A percentile compares a stretch with the other conserved stretches of the same genome.
Conservation (phyloP, 2,113 vertebrate species). For the Amazona guildingii region DNA sequence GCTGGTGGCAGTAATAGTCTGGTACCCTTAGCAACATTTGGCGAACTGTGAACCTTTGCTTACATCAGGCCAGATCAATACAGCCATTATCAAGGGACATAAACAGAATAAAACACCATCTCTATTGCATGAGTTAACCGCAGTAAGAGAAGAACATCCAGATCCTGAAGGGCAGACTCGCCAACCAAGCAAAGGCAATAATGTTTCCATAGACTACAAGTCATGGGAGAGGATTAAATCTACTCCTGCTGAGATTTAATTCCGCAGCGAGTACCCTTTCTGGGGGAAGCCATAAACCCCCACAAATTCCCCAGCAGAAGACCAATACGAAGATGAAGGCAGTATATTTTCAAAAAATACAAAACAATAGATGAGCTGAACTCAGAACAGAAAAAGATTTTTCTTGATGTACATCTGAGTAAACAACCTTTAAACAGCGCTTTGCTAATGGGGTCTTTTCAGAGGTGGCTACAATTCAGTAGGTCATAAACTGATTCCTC, state of each 20-base stretch:
- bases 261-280: background rate
- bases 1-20: conserved; percentile 42
- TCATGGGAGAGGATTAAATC: conserved; percentile 38
- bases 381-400: background rate
- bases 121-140: conserved; percentile 58
- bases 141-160: conserved; percentile 49
- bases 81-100: conserved; percentile 49
- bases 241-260: conserved; percentile 32
- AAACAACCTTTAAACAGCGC: background rate
- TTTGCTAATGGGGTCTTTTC: background rate
- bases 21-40: conserved; percentile 42
- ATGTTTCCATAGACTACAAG: conserved; percentile 23
- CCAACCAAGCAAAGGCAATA: conserved; percentile 34
- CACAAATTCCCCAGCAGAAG: conserved; percentile 39
- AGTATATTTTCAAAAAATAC: conserved; percentile 41
- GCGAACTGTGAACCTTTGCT: conserved; percentile 48
- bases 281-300: conserved; percentile 9
- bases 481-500: background rate
- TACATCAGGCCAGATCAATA: conserved; percentile 63
- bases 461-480: background rate
- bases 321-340: conserved; percentile 20
- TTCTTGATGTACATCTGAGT: background rate
- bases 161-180: conserved; percentile 41
- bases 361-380: conserved; percentile 21
- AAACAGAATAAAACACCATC: conserved; percentile 57